Base-by-base conservation (phyloP, 1,140 invertebrate species). In the Marisa cornuarietis region DNA sequence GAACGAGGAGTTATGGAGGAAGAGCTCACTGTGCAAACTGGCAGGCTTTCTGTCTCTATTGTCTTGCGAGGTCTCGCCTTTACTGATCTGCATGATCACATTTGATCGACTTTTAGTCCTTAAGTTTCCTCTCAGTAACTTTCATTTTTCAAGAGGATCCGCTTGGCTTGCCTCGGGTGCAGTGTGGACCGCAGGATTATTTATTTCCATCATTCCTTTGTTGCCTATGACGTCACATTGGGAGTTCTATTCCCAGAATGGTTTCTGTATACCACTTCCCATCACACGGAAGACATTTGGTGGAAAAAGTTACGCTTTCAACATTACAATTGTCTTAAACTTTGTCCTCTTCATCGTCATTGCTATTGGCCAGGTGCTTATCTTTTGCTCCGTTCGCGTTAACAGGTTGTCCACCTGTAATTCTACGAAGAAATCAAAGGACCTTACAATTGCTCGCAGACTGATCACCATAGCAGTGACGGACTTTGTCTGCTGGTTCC, bases 21-120 rank as follows among this genome's bases (percentile, higher is more conserved):
- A 78, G 6, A 86, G 87, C 58, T n/a, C 20, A 11, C n/a, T 65
- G 11, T 89, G 88, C 79, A 79, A 79, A 26, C 5, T 83, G 31
- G 84, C 86, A 20, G 88, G 88, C 20, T 79, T 87, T 24, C 71
- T 88, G 22, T 81, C 88, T 9, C 83, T 83, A 6, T 52, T 86
- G 11, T 88, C 87, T 31, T 83, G 78, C 31, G 84, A 88, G 75
- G 83, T 82, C n/a, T 88, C 87, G 1, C 82, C 84, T 18, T 78
- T 84, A 52, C 85, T 86, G 76, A 79, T 89, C 20, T 81, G 81
- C 49, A 62, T 87, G 9, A 87, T 88, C 68, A 85, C 88, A 3
- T 16, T 87, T 11, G 88, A 89, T 61, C 69, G 88, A 24, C 83
- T 83, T 63, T n/a, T 89, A 2, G 79, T 76, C 2, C 76, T 88